Evolutionary conservation across 1,140 invertebrate genomes (phyloP).

Genomic region (Calliphora vicina): DNA sequence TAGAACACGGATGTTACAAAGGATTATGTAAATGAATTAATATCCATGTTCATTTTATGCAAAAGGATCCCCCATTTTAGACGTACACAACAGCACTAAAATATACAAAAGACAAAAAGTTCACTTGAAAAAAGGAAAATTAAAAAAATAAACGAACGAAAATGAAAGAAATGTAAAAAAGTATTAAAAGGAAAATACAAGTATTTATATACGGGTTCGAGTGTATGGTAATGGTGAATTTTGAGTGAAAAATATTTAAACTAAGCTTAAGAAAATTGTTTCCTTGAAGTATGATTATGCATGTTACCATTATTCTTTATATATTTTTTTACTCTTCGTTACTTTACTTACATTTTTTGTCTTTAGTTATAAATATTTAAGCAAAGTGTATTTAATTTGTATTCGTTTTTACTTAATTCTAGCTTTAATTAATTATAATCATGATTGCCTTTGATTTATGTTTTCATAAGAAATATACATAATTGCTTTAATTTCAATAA

Average conservation of each 20-base stretch:
- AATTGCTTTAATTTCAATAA: too few species aligned
- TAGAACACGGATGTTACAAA: slow-evolving; percentile 25
- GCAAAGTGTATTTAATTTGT: too few species aligned
- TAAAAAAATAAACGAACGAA: neutral
- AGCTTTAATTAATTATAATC: too few species aligned
- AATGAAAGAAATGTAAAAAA: neutral
- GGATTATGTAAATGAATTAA: slow-evolving; percentile 34
- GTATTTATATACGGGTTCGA: too few species aligned
- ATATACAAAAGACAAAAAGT: neutral
- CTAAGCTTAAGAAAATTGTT: neutral
- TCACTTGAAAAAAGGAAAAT: neutral
- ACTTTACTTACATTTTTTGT: neutral
- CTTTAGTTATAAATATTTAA: too few species aligned
- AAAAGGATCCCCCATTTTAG: neutral
- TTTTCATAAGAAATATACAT: too few species aligned
- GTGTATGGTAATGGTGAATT: neutral
- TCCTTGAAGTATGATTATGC: neutral
- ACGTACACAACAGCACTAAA: neutral
- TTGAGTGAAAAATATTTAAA: neutral
- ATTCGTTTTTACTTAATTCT: too few species aligned
- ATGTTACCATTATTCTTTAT: neutral
- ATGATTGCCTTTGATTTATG: too few species aligned
- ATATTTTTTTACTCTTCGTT: neutral
- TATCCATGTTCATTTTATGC: slow-evolving; percentile 26
- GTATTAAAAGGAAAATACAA: too few species aligned